Conservation (phyloP, 2,113 vertebrate species). For the Agapornis roseicollis region DNA sequence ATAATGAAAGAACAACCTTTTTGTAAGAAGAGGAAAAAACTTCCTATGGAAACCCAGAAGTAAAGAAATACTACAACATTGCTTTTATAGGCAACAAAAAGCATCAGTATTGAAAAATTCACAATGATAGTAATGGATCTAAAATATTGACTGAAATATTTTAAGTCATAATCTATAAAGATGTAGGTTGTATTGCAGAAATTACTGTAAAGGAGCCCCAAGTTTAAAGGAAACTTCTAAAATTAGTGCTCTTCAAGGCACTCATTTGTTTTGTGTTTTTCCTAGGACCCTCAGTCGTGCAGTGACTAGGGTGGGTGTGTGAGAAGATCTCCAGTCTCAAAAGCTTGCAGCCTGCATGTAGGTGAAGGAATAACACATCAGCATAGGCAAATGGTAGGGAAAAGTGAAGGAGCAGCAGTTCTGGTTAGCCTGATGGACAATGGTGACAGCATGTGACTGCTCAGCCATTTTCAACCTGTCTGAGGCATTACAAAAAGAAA, state of each 20-base stretch:
- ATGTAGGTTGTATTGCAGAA: background rate
- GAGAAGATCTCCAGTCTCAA: background rate
- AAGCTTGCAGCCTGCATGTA: background rate
- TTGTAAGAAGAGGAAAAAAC: background rate
- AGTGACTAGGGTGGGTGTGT: background rate
- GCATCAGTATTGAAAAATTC: background rate
- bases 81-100: background rate
- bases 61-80: background rate
- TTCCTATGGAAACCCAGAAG: background rate
- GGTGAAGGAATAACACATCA: background rate
- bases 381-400: background rate
- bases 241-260: background rate
- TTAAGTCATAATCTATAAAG: background rate
- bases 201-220: background rate
- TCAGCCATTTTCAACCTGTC: background rate
- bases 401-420: background rate
- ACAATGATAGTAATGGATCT: background rate
- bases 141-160: background rate
- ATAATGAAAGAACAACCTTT: background rate
- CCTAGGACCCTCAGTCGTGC: background rate
- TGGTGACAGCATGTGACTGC: fast-evolving
- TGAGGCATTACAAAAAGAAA: background rate
- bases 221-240: background rate
- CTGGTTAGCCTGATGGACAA: background rate
- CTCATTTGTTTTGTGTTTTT: background rate